A percentile compares a stretch with the other conserved stretches of the same genome.
These are phyloP conservation scores for Patella caerulea DNA, from an alignment of 2,888 invertebrate species.

Conservation along the genomic window DNA sequence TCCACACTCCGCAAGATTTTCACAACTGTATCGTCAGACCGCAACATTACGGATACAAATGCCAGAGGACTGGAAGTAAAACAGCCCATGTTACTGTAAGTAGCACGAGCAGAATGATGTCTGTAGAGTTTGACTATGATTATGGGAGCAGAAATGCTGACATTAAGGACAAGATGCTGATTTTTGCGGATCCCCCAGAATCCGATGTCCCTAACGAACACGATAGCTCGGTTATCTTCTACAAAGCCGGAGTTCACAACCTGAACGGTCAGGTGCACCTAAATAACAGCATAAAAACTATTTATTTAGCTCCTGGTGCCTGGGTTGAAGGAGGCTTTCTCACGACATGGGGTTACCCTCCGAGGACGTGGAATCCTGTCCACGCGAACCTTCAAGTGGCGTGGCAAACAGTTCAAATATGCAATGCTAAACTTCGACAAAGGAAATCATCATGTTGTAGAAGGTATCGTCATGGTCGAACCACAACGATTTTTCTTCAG, in stretches of 20 bases:
- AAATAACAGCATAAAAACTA: slow-evolving; percentile 13
- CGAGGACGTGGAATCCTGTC: slow-evolving; percentile 24
- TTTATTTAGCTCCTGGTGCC: slow-evolving; percentile 30
- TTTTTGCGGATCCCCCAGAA: slow-evolving; percentile 31
- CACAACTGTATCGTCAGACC: slow-evolving; percentile 25
- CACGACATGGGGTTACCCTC: slow-evolving; percentile 24
- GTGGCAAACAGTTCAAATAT: slow-evolving; percentile 14
- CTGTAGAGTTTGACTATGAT: slow-evolving; percentile 33
- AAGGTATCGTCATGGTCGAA: slow-evolving; percentile 29
- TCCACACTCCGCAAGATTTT: slow-evolving; percentile 27
- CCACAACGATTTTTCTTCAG: slow-evolving; percentile 14
- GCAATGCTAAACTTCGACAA: slow-evolving; percentile 23
- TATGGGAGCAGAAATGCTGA: slow-evolving; percentile 17
- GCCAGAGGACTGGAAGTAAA: slow-evolving; percentile 19
- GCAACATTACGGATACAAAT: slow-evolving; percentile 19
- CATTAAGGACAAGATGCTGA: slow-evolving; percentile 27
- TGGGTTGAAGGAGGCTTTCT: slow-evolving; percentile 26
- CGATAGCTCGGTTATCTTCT: slow-evolving; percentile 24
- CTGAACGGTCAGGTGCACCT: slow-evolving; percentile 23
- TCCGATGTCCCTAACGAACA: slow-evolving; percentile 16
- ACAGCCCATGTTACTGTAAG: slow-evolving; percentile 23
- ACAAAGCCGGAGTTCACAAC: slow-evolving; percentile 23
- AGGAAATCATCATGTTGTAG: slow-evolving; percentile 16
- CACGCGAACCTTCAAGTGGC: slow-evolving; percentile 13
- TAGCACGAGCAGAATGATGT: slow-evolving; percentile 24